phyloP scores from a whole-genome alignment of 2,113 vertebrate species.

The Chlamydotis undulata region DNA sequence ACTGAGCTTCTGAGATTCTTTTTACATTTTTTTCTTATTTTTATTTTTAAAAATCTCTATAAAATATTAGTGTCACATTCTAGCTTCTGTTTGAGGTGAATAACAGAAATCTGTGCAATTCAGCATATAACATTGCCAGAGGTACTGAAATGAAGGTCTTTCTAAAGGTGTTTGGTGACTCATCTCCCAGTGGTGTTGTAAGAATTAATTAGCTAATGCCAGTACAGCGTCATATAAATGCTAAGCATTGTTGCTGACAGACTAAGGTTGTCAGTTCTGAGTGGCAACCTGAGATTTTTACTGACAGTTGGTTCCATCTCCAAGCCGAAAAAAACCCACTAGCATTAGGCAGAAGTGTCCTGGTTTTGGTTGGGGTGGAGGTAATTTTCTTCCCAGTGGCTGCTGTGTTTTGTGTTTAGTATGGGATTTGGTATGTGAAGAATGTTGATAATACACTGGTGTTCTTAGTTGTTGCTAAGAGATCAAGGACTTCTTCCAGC shows the following conservation, averaged over 20 bases:
- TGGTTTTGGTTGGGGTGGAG: no score
- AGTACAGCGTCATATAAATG: background rate
- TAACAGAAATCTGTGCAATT: background rate
- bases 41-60: background rate
- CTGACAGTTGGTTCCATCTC: background rate
- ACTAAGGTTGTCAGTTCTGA: background rate
- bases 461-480: no score
- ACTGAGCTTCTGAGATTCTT: background rate
- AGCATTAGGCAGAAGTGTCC: no score
- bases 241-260: background rate
- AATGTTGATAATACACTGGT: no score
- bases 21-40: background rate
- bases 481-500: no score
- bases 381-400: no score
- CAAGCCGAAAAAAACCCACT: background rate
- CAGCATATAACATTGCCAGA: background rate
- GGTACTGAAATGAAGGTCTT: slow-evolving; percentile 1
- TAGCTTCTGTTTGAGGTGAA: background rate
- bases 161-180: slow-evolving; percentile 24
- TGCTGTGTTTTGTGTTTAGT: no score
- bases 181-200: slow-evolving; percentile 1
- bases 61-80: background rate
- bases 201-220: slow-evolving; percentile 22
- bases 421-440: no score
- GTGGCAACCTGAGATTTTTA: background rate